Percentiles rank a stretch among this genome's conserved stretches.
phyloP scores from a whole-genome alignment of 2,113 vertebrate species.

The Malurus elegans region DNA sequence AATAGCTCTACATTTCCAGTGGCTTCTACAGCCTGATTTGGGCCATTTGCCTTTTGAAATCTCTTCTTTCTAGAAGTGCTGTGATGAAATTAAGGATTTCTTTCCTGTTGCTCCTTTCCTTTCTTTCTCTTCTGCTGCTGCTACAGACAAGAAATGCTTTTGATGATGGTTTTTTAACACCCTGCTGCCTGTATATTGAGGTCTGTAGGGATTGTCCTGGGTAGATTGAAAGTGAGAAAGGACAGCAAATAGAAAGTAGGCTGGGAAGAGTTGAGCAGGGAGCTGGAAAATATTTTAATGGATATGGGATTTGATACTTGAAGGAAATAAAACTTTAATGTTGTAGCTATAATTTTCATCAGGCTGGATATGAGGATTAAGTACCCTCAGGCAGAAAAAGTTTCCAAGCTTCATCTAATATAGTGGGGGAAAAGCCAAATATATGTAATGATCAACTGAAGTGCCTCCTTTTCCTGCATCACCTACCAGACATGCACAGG shows the following conservation, averaged over 20 bases:
- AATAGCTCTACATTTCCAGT: background rate
- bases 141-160: background rate
- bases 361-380: background rate
- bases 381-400: background rate
- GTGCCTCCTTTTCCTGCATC: background rate
- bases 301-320: background rate
- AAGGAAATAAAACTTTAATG: constrained; percentile 20
- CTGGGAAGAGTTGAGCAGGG: background rate
- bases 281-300: constrained; percentile 26
- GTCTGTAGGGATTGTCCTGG: background rate
- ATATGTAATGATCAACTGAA: background rate
- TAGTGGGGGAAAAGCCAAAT: background rate
- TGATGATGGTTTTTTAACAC: background rate
- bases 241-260: background rate
- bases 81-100: background rate
- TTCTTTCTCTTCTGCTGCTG: background rate
- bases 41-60: background rate
- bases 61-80: background rate
- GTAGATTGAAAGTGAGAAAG: background rate
- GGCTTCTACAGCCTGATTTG: background rate
- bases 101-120: background rate
- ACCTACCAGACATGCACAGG: background rate
- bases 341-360: background rate
- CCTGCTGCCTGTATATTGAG: background rate
- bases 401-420: background rate